Evolutionary conservation across 2,888 invertebrate species (phyloP).

Genomic region (Morinoia aosen): DNA sequence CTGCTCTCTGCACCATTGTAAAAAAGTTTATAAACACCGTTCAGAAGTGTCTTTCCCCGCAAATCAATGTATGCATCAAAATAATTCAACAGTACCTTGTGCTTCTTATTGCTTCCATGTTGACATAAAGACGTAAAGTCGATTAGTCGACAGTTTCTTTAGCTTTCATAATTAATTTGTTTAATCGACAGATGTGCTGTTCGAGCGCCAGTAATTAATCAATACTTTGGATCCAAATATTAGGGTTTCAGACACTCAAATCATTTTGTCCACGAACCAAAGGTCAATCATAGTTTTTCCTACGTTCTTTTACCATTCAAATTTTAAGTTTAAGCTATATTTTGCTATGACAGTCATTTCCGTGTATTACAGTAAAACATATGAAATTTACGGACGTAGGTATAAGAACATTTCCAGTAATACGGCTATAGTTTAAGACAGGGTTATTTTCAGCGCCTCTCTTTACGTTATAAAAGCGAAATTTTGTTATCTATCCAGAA

Average conservation of each 20-base stretch:
- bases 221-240: background rate
- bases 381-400: background rate
- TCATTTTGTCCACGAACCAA: background rate
- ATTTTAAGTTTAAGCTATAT: background rate
- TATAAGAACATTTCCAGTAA: background rate
- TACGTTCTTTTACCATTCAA: background rate
- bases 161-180: background rate
- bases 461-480: background rate
- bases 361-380: too few species aligned
- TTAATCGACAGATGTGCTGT: background rate
- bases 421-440: background rate
- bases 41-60: background rate
- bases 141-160: background rate
- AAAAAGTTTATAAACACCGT: background rate
- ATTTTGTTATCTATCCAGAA: background rate
- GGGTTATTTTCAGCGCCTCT: background rate
- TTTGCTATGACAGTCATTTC: background rate
- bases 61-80: background rate
- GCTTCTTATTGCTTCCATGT: background rate
- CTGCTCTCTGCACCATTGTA: too few species aligned
- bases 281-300: background rate
- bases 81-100: background rate
- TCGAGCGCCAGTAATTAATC: background rate
- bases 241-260: background rate
- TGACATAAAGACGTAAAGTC: background rate